Evolutionary conservation across 2,797 vertebrate species (phyloP), one percentile per base, ranked within the genome.

Genomic region (Menidia menidia): DNA sequence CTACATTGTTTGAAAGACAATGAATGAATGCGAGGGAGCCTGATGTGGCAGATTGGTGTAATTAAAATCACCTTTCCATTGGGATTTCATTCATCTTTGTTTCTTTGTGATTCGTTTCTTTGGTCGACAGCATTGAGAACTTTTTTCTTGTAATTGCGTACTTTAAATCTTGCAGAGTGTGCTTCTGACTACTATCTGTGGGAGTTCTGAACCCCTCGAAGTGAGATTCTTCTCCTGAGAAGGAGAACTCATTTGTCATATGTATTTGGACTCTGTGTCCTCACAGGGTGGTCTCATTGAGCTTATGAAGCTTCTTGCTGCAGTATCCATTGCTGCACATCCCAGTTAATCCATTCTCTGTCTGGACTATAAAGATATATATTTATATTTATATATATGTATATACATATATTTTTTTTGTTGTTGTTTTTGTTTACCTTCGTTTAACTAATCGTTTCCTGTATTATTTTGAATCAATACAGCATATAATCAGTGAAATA

Each of bases 1-100:
- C 52, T 52, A 52, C 45, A 75, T 82, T 77, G 80, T 82, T 72
- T 82, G 67, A 80, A 77, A 76, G 76, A 73, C 71, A 75, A 80
- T 82, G 71, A 80, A 57, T 57, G 57, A 72, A 30, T 13, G 32
- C 25, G 53, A 42, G 53, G 72, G 58, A 59, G 73, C 52, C 50
- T 54, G 78, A 84, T 61, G 54, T 52, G 64, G 62, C 42, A 73
- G 74, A 81, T 76, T 84, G 58, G 52, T 75, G 14, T 76, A 82
- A 83, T 86, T 83, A 80, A 85, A 83, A 73, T 55, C 25, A 41
- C 31, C 25, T 82, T 81, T 80, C 66, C 65, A 18, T 35, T 16
- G 67, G 71, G 74, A 72, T 73, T 78, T 78, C 4, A 75, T 79
- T 64, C 59, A 70, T 74, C 65, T 64, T 68, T 60, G 18, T 33